Conservation (phyloP, 2,113 vertebrate species). For the Neolamprologus cancellatus region DNA sequence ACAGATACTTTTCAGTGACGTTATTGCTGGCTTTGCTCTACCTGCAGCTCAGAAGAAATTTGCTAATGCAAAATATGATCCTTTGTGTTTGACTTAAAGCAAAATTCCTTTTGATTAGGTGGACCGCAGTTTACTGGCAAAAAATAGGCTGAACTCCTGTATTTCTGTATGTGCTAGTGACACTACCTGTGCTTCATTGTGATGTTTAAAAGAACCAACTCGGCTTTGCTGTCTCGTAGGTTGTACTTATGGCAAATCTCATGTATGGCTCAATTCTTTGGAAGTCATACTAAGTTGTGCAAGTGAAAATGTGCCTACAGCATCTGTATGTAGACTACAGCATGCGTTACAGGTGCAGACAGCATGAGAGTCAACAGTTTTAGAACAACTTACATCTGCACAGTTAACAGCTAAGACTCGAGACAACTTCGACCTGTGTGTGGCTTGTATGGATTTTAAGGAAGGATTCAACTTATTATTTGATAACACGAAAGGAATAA, state of each 20-base stretch:
- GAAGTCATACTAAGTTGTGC: conserved; percentile 3
- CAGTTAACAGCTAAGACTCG: background rate
- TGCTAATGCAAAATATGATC: background rate
- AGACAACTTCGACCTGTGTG: background rate
- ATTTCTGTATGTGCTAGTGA: conserved; percentile 29
- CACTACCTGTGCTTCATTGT: conserved; percentile 39
- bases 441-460: background rate
- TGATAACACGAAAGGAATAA: background rate
- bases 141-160: background rate
- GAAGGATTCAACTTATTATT: background rate
- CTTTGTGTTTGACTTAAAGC: background rate
- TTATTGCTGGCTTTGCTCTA: conserved; percentile 53
- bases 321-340: background rate
- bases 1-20: background rate
- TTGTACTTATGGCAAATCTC: background rate
- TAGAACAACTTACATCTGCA: background rate
- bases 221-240: background rate
- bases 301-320: background rate
- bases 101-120: background rate
- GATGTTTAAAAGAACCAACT: background rate
- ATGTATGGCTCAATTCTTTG: conserved; percentile 13
- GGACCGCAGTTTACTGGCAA: background rate
- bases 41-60: background rate
- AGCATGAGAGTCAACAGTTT: background rate
- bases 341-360: background rate